phyloP scores from a whole-genome alignment of 2,888 invertebrate species.

The Hypena proboscidalis region DNA sequence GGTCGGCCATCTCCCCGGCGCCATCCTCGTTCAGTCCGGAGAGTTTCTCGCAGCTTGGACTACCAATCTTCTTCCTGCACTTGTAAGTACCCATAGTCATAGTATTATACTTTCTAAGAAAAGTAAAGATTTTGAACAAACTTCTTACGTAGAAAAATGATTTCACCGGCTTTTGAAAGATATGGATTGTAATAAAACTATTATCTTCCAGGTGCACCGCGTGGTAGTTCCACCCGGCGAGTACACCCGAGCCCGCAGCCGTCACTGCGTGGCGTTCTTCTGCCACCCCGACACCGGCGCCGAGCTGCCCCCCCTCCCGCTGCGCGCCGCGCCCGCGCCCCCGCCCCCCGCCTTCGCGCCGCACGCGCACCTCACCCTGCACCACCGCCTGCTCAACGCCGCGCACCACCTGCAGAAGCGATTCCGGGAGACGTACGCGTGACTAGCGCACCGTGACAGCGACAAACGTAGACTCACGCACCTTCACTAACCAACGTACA shows the following conservation, averaged over 20 bases:
- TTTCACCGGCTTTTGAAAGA: no score
- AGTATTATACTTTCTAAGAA: no score
- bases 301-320: constrained; percentile 78
- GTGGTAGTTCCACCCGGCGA: constrained; percentile 89
- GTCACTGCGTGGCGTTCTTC: constrained; percentile 92
- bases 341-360: constrained; percentile 72
- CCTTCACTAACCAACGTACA: constrained; percentile 30
- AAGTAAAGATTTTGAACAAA: no score
- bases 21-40: constrained; percentile 91
- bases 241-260: constrained; percentile 86
- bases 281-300: constrained; percentile 89
- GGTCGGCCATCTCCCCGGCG: constrained; percentile 90
- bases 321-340: constrained; percentile 68
- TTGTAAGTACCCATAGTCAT: constrained; percentile 80
- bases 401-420: constrained; percentile 90
- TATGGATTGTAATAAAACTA: background rate
- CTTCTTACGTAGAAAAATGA: no score
- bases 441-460: constrained; percentile 63
- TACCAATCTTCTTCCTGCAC: constrained; percentile 87
- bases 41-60: constrained; percentile 92
- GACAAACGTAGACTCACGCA: constrained; percentile 49
- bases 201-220: constrained; percentile 86
- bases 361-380: constrained; percentile 73
- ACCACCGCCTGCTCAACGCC: constrained; percentile 87
- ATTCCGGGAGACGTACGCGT: constrained; percentile 89